Base-by-base conservation (phyloP, 2,888 invertebrate genomes). In the Eretmocerus hayati region DNA sequence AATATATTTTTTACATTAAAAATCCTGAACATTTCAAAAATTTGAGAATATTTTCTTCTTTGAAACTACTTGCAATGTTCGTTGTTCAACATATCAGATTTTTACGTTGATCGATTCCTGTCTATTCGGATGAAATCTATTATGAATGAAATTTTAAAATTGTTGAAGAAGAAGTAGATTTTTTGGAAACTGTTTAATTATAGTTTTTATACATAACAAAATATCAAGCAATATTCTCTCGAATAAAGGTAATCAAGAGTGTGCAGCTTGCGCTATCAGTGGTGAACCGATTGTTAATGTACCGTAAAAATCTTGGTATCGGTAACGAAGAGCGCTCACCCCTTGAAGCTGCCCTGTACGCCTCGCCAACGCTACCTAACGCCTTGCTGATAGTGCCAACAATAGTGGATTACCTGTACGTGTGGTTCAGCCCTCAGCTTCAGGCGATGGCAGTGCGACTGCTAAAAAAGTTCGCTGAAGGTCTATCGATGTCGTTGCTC, bases 371-470 rank as follows among this genome's bases (percentile, higher is more conserved):
- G 2, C 54, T 67, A 18, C 71, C 71, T 1, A 71, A 69, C 35
- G 69, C 69, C 20, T 59, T 71, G 2, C 50, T 77, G 32, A 72
- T 77, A 38, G 74, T 77, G 2, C 74, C 77, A 8, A 76, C 75
- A 4, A 74, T 79, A 11, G 78, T 78, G 1, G 74, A 77, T 61
- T 80, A 79, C 59, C 72, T 78, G 1, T 77, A 77, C 58, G 79
- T 80, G 42, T 71, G 76, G 59, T 76, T 79, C 55, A 78, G 77
- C 58, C 75, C 78, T 2, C 66, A 73, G 13, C 63, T 81, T 16
- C 78, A 80, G 16, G 75, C 76, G 6, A 71, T 80, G 60, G 77
- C 80, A 2, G 75, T 79, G 2, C 69, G 76, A 36, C 61, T 80
- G 11, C 58, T 81, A 22, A 76, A 76, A 52, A 72, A 77, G 56